Percentiles rank a stretch among this genome's conserved stretches.
These are phyloP conservation scores for Rallus limicola DNA, from an alignment of 2,113 vertebrate genomes.

Conservation along the genomic window DNA sequence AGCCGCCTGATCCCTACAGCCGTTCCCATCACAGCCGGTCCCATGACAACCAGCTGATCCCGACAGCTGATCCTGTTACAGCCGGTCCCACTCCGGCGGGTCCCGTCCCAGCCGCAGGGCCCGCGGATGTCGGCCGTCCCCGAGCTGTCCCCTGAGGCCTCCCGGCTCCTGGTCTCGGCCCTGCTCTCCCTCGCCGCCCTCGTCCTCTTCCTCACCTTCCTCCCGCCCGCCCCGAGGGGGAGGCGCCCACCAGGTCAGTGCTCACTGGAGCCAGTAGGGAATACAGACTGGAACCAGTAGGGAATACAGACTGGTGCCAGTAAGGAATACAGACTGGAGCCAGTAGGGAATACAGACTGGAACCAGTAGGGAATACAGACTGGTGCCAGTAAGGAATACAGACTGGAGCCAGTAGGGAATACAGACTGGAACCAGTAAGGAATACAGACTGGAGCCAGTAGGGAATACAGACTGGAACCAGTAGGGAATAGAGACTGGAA, in stretches of 20 bases:
- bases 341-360: too few species aligned
- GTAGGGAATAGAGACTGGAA: too few species aligned
- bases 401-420: rapidly evolving
- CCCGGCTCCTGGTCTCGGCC: conserved; percentile 40
- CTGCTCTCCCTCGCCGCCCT: conserved; percentile 21
- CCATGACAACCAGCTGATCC: background rate
- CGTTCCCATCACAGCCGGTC: rapidly evolving
- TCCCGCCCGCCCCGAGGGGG: background rate
- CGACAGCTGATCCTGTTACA: background rate
- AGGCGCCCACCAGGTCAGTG: conserved; percentile 45
- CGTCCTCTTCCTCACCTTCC: conserved; percentile 41
- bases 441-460: too few species aligned
- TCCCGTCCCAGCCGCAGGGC: background rate
- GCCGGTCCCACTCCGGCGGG: background rate
- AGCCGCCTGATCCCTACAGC: background rate
- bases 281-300: background rate
- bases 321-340: too few species aligned
- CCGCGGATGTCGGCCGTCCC: conserved; percentile 28
- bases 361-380: too few species aligned
- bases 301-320: too few species aligned
- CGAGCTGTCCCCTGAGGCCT: background rate
- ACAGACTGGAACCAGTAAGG: background rate
- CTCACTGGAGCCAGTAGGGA: background rate
- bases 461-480: too few species aligned
- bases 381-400: too few species aligned